phyloP scores from a whole-genome alignment of 2,113 vertebrate genomes.

The Sitta europaea region DNA sequence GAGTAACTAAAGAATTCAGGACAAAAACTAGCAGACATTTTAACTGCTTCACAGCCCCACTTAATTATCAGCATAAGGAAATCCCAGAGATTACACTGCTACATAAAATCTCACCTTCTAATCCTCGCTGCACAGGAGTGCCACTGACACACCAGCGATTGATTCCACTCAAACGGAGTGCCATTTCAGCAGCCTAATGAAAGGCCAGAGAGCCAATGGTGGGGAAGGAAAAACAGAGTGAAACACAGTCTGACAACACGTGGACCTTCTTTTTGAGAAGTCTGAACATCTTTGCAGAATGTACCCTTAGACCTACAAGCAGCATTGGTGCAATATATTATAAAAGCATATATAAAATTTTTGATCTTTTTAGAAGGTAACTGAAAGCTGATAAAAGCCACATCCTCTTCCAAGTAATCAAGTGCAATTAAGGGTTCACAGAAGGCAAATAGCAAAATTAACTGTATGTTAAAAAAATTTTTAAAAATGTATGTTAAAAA shows the following conservation, averaged over 20 bases:
- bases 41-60: neutral
- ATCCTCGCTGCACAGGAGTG: conserved; percentile 95
- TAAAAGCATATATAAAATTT: neutral
- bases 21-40: neutral
- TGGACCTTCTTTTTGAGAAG: neutral
- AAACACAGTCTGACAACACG: neutral
- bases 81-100: neutral
- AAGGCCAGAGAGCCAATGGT: neutral
- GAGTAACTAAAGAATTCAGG: neutral
- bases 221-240: neutral
- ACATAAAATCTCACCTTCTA: conserved; percentile 82
- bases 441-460: neutral
- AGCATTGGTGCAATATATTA: neutral
- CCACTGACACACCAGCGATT: conserved; percentile 98
- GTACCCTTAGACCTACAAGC: neutral
- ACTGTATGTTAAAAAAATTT: neutral
- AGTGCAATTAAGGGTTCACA: neutral
- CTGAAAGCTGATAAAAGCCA: neutral
- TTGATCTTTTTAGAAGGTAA: neutral
- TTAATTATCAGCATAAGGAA: neutral
- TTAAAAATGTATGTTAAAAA: neutral
- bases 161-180: conserved; percentile 88
- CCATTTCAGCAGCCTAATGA: conserved; percentile 95
- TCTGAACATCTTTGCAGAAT: neutral
- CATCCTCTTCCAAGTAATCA: neutral